Evolutionary conservation across 1,140 invertebrate species (phyloP).

Genomic region (Eufriesea mexicana): DNA sequence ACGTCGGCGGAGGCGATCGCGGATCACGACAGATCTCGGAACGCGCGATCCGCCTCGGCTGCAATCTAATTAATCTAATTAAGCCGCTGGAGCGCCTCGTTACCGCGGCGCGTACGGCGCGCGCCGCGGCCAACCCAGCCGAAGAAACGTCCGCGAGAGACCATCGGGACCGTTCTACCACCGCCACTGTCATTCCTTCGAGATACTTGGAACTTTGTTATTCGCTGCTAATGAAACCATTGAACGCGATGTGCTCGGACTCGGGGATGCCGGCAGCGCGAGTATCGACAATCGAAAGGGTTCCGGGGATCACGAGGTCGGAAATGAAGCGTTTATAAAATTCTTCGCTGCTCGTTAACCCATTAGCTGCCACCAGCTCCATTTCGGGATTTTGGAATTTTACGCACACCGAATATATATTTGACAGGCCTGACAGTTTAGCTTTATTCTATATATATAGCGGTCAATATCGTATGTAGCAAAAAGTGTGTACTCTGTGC

Average conservation of each 20-base stretch:
- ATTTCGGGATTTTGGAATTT: no score
- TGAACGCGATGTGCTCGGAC: neutral
- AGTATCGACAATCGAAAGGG: neutral
- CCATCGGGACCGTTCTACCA: conserved; percentile 23
- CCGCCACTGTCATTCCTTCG: conserved; percentile 3
- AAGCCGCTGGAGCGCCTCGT: conserved; percentile 69
- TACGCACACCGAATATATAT: no score
- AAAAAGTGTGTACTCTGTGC: no score
- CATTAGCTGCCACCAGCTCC: no score
- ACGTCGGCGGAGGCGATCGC: conserved; percentile 15
- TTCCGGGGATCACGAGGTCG: neutral
- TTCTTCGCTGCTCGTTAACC: no score
- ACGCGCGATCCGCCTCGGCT: conserved; percentile 55
- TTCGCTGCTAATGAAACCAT: neutral
- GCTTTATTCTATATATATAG: no score
- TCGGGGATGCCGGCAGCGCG: no score
- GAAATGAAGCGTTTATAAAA: no score
- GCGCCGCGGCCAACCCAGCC: no score
- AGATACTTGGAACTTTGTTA: neutral
- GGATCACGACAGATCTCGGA: conserved; percentile 49
- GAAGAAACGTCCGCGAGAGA: conserved; percentile 50
- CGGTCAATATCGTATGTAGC: no score
- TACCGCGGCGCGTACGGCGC: conserved; percentile 70
- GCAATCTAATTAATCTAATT: conserved; percentile 80
- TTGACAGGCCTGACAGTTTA: no score